Evolutionary conservation across 35 echinoderm and acorn worm species (phyloP).

Genomic region (Apostichopus parvimensis): DNA sequence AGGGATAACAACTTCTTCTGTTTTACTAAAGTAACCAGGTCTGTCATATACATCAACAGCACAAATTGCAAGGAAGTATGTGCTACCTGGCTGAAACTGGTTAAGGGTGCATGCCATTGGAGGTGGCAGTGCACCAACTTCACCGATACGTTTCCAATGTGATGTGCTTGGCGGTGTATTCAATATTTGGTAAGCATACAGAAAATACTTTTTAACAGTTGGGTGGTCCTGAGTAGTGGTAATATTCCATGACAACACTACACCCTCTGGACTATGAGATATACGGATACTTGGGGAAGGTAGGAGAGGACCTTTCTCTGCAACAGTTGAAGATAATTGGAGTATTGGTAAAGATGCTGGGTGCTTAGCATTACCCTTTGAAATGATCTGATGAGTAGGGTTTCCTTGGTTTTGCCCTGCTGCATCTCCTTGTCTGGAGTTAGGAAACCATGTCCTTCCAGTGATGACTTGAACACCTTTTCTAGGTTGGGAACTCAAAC

Average conservation of each 20-base stretch:
- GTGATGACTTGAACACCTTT: background rate
- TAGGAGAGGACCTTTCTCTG: background rate
- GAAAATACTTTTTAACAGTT: slow-evolving; percentile 69
- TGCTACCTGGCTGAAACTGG: slow-evolving; percentile 88
- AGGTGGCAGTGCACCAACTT: slow-evolving; percentile 77
- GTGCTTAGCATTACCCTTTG: slow-evolving; percentile 30
- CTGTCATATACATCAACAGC: slow-evolving; percentile 71
- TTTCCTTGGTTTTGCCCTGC: background rate
- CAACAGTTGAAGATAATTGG: background rate
- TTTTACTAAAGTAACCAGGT: slow-evolving; percentile 77
- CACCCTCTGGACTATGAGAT: slow-evolving; percentile 68
- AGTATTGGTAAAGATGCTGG: slow-evolving; percentile 70
- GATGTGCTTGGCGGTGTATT: slow-evolving; percentile 68
- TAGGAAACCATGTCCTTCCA: slow-evolving; percentile 14
- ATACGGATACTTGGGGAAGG: slow-evolving; percentile 75
- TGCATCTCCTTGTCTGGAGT: slow-evolving; percentile 7
- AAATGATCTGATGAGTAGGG: background rate
- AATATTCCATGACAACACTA: slow-evolving; percentile 95
- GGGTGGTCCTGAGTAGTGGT: slow-evolving; percentile 16
- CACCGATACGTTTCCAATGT: slow-evolving; percentile 95
- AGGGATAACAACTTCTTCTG: slow-evolving; percentile 50
- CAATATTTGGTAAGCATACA: slow-evolving; percentile 92
- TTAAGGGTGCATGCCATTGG: slow-evolving; percentile 98
- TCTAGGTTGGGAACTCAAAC: background rate
- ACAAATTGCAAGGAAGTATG: slow-evolving; percentile 94